Conservation (phyloP, 2,113 vertebrate species). For the Gambusia holbrooki region DNA sequence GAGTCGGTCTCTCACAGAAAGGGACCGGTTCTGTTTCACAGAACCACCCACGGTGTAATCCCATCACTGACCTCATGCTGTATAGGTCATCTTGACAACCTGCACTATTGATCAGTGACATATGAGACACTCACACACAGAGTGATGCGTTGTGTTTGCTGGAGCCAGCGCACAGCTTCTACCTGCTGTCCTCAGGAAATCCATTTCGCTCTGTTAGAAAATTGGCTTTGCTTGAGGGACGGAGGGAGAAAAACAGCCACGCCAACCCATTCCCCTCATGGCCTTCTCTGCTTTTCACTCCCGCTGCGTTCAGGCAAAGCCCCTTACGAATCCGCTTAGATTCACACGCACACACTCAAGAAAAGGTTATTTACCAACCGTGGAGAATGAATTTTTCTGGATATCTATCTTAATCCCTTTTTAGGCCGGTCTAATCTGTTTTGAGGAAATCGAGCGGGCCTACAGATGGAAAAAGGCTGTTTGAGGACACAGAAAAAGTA, state of each 20-base stretch:
- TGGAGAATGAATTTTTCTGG: slow-evolving; percentile 55
- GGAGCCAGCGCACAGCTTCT: slow-evolving; percentile 35
- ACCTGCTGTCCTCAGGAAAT: slow-evolving; percentile 59
- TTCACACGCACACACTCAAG: slow-evolving; percentile 11
- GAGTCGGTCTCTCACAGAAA: neutral
- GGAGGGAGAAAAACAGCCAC: slow-evolving; percentile 36
- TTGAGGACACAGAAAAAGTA: slow-evolving; percentile 32
- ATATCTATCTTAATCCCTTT: slow-evolving; percentile 71
- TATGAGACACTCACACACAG: slow-evolving; percentile 10
- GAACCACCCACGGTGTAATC: slow-evolving; percentile 40
- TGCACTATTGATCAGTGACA: slow-evolving; percentile 29
- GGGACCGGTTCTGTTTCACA: slow-evolving; percentile 21
- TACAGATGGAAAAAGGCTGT: slow-evolving; percentile 44
- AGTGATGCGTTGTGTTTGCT: slow-evolving; percentile 2
- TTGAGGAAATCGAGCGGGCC: slow-evolving; percentile 31
- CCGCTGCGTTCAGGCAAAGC: slow-evolving; percentile 45
- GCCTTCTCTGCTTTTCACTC: slow-evolving; percentile 32
- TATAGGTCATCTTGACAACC: slow-evolving; percentile 41
- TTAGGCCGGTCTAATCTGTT: slow-evolving; percentile 57
- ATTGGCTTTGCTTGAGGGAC: slow-evolving; percentile 61
- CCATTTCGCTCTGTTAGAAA: slow-evolving; percentile 63
- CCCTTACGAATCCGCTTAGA: slow-evolving; percentile 41
- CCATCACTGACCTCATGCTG: slow-evolving; percentile 39
- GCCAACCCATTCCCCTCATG: slow-evolving; percentile 20
- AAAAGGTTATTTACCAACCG: slow-evolving; percentile 58